phyloP scores from a whole-genome alignment of 2,888 invertebrate species.

The Melolontha melolontha region DNA sequence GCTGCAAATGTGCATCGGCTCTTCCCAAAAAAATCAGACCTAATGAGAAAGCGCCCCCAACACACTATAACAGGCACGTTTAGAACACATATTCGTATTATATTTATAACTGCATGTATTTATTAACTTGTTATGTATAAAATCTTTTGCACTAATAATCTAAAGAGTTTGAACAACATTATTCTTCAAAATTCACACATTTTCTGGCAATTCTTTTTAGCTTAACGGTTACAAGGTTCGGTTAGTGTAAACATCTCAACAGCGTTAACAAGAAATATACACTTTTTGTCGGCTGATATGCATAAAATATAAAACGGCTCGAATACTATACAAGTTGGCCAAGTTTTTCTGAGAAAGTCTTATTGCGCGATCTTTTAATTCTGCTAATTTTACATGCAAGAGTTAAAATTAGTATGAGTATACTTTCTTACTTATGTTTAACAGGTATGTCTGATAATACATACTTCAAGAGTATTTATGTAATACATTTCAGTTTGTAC shows the following conservation, averaged over 20 bases:
- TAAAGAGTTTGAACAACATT: slow-evolving; percentile 10
- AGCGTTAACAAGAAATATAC: slow-evolving; percentile 1
- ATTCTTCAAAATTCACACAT: background rate
- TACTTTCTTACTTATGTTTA: too few relatives aligned
- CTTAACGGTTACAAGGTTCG: background rate
- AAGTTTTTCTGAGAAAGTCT: background rate
- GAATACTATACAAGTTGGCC: background rate
- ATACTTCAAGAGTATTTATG: too few relatives aligned
- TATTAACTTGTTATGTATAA: background rate
- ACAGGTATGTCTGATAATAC: too few relatives aligned
- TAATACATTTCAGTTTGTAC: too few relatives aligned
- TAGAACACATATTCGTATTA: slow-evolving; percentile 8
- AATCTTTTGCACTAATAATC: slow-evolving; percentile 13
- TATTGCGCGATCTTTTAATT: background rate
- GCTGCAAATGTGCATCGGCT: slow-evolving; percentile 13
- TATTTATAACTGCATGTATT: slow-evolving; percentile 6
- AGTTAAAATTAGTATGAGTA: too few relatives aligned
- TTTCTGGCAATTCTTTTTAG: background rate
- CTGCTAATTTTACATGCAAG: too few relatives aligned
- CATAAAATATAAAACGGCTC: slow-evolving; percentile 1
- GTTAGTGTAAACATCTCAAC: slow-evolving; percentile 6
- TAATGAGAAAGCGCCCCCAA: background rate
- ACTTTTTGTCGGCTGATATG: background rate
- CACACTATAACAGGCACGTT: slow-evolving; percentile 1
- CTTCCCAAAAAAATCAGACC: background rate